Evolutionary conservation across 2,888 invertebrate genomes (phyloP), one percentile per base, ranked within the genome.

Genomic region (Acronicta psi): DNA sequence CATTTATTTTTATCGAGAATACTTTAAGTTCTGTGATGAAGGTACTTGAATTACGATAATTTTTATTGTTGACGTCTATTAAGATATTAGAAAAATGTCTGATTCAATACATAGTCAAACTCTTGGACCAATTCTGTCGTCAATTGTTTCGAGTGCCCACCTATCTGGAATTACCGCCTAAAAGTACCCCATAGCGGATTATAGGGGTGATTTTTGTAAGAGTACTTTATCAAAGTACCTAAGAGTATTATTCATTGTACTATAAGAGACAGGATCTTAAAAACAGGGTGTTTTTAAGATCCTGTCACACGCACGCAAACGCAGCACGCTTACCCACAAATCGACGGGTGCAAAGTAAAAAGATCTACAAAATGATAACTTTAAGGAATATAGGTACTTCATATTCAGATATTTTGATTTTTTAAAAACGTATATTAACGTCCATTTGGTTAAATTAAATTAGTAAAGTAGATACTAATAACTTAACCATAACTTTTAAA

Each of bases 201-300:
- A 29, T 25, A 38, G 17, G 25, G 38, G 25, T 49, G 38, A 38
- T 49, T 49, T 47, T 47, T n/a, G 17, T 49, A 17, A 1, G 5
- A 40, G 17, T 29, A 20, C 18, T 20, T 41, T 29, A 29, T n/a
- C 14, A 25, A 38, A 41, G 13, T 44, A 16, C 43, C 1, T 29
- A 29, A 29, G 17, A 13, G 11, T 31, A 2, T 31, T 31, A 40
- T 31, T 40, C 40, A 50, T 50, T 50, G 50, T 50, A n/a, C 31
- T 13, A 18, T 40, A 49, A 17, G n/a, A 41, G 50, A 41, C 41
- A 31, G 18, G 17, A 20, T 41, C 29, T 17, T 11, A 17, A 11
- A 36, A 18, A 36, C 16, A 23, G n/a, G n/a, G n/a, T n/a, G n/a
- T n/a, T n/a, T n/a, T n/a, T n/a, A n/a, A n/a, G 10, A 20, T 20